Percentiles rank a stretch among this genome's conserved stretches.
These are phyloP conservation scores for Notodonta dromedarius DNA, from an alignment of 2,888 invertebrate species.

Conservation along the genomic window DNA sequence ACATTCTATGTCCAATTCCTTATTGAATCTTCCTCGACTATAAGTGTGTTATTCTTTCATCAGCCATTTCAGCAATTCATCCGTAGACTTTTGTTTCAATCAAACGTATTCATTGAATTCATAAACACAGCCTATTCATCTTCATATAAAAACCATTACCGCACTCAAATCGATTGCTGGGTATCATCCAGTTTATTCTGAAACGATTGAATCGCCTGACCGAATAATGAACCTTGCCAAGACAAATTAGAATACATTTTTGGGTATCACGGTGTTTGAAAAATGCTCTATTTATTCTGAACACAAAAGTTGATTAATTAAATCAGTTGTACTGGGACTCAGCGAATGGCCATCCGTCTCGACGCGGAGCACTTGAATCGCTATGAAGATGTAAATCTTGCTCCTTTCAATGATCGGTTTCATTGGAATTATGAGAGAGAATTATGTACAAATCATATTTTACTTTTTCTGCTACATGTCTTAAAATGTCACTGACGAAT, in stretches of 20 bases:
- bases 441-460: too few species aligned
- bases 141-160: conserved; percentile 54
- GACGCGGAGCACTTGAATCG: conserved; percentile 24
- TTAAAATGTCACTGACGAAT: too few species aligned
- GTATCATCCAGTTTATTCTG: conserved; percentile 41
- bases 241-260: conserved; percentile 27
- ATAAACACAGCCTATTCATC: conserved; percentile 40
- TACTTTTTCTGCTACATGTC: too few species aligned
- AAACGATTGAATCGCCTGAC: conserved; percentile 21
- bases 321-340: conserved; percentile 57
- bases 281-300: conserved; percentile 41
- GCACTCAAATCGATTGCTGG: conserved; percentile 53
- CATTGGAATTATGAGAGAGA: not conserved
- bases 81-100: conserved; percentile 10
- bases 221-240: conserved; percentile 29
- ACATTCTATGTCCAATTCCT: too few species aligned
- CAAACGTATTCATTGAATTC: conserved; percentile 35
- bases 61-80: conserved; percentile 2
- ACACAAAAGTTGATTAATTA: conserved; percentile 65
- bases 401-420: conserved; percentile 14
- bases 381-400: conserved; percentile 36
- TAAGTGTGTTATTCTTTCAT: too few species aligned
- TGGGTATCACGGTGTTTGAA: conserved; percentile 13
- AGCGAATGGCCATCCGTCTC: conserved; percentile 42
- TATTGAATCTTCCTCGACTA: too few species aligned